Conservation (phyloP, 2,888 invertebrate species). For the Drosophila sordidula region DNA sequence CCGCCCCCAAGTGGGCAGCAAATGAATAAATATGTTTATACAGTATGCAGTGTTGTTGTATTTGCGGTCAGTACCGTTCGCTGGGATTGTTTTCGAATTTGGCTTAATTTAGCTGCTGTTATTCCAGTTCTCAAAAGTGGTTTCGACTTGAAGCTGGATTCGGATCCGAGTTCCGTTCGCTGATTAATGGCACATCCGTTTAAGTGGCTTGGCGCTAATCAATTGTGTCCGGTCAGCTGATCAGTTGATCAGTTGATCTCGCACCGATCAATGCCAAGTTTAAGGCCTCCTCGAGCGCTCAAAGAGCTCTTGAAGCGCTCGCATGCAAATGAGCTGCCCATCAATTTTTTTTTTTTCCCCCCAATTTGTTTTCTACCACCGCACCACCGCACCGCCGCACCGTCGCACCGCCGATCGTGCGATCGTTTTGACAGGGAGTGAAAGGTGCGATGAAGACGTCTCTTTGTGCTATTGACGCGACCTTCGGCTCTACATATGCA, state of each 20-base stretch:
- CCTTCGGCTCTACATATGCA: conserved; percentile 57
- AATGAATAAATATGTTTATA: not conserved
- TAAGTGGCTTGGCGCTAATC: conserved; percentile 35
- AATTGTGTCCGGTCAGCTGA: conserved; percentile 7
- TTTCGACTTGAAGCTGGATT: conserved; percentile 41
- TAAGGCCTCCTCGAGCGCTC: conserved; percentile 55
- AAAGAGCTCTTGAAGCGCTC: conserved; percentile 26
- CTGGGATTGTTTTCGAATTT: conserved; percentile 23
- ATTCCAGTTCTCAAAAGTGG: conserved; percentile 60
- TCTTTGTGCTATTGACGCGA: conserved; percentile 25
- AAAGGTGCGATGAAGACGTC: conserved; percentile 56
- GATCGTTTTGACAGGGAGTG: conserved; percentile 54
- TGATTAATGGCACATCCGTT: conserved; percentile 53
- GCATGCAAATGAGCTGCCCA: conserved; percentile 51
- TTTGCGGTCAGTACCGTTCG: conserved; percentile 35
- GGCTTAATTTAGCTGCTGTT: conserved; percentile 30
- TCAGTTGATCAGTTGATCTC: not conserved
- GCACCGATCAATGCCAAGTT: conserved; percentile 66
- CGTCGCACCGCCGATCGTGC: not conserved
- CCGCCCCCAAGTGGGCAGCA: not conserved
- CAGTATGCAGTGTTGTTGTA: not conserved
- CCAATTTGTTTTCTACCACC: not conserved
- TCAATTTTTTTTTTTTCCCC: conserved; percentile 8
- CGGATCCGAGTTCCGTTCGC: conserved; percentile 57
- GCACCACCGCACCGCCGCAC: not conserved